Evolutionary conservation across 2,797 vertebrate species (phyloP).

Genomic region (Peromyscus nudipes): DNA sequence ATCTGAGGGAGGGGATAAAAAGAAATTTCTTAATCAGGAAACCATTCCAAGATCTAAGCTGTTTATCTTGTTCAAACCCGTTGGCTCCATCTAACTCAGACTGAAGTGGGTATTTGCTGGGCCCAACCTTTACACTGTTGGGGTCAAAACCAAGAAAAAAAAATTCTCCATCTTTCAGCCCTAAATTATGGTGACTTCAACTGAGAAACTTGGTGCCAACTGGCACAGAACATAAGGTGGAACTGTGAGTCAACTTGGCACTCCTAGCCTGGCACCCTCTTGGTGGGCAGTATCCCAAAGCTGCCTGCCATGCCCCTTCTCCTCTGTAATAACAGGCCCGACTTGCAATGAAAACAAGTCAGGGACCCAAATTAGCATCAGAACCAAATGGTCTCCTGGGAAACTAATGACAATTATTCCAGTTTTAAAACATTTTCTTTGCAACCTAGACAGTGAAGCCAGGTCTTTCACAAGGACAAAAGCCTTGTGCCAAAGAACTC

Average conservation of each 20-base stretch:
- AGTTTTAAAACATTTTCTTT: conserved; percentile 79
- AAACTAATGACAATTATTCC: conserved; percentile 79
- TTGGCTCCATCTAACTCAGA: conserved; percentile 66
- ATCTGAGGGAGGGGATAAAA: conserved; percentile 80
- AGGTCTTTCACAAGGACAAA: conserved; percentile 71
- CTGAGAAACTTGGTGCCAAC: conserved; percentile 66
- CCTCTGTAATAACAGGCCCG: background rate
- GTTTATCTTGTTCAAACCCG: conserved; percentile 81
- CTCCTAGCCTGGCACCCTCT: conserved; percentile 61
- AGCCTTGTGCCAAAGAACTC: conserved; percentile 60
- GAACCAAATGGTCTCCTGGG: conserved; percentile 79
- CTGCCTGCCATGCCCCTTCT: conserved; percentile 26
- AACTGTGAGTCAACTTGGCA: conserved; percentile 60
- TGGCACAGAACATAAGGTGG: conserved; percentile 64
- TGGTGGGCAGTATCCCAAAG: conserved; percentile 67
- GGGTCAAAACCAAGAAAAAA: conserved; percentile 70
- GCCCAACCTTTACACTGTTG: conserved; percentile 69
- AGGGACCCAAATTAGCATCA: conserved; percentile 79
- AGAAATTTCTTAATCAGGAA: conserved; percentile 77
- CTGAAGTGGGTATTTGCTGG: conserved; percentile 69
- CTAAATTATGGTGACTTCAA: conserved; percentile 64
- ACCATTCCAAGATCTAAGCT: conserved; percentile 72
- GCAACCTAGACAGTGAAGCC: conserved; percentile 72
- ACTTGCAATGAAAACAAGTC: conserved; percentile 72
- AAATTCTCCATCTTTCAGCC: conserved; percentile 59